Percentiles rank a stretch among this genome's conserved stretches.
phyloP scores from a whole-genome alignment of 1,140 invertebrate genomes.

The Homalodisca vitripennis region DNA sequence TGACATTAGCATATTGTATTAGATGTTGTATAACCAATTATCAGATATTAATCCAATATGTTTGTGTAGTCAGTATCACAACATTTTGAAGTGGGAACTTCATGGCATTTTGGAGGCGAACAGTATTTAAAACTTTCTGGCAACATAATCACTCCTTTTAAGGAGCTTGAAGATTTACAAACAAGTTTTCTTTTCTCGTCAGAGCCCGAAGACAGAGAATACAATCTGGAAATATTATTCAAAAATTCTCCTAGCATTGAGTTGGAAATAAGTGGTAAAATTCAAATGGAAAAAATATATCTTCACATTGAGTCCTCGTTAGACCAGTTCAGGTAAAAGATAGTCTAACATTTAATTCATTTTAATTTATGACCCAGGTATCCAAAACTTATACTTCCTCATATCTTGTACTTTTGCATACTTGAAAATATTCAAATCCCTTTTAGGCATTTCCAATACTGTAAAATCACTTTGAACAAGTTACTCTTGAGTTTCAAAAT shows the following conservation, averaged over 20 bases:
- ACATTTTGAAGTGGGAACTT: constrained; percentile 51
- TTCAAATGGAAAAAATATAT: constrained; percentile 33
- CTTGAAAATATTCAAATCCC: too few species aligned
- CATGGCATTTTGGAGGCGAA: constrained; percentile 53
- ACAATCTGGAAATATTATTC: constrained; percentile 38
- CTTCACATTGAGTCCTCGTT: constrained; percentile 38
- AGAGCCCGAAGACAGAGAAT: constrained; percentile 32
- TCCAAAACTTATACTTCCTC: too few species aligned
- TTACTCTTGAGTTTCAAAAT: too few species aligned
- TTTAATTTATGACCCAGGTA: too few species aligned
- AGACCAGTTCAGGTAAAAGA: constrained; percentile 39
- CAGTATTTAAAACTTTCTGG: constrained; percentile 50
- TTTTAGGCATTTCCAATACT: too few species aligned
- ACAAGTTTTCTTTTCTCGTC: constrained; percentile 36
- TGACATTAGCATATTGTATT: too few species aligned
- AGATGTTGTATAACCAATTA: too few species aligned
- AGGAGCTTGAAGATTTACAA: constrained; percentile 52
- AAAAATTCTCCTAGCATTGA: constrained; percentile 38
- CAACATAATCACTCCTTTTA: constrained; percentile 54
- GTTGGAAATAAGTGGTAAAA: constrained; percentile 36
- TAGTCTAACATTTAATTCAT: too few species aligned
- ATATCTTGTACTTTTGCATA: too few species aligned
- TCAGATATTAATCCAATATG: too few species aligned
- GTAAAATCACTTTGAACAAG: too few species aligned
- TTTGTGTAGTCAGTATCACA: constrained; percentile 33